Evolutionary conservation across 2,888 invertebrate genomes (phyloP).

Genomic region (Furcula furcula): DNA sequence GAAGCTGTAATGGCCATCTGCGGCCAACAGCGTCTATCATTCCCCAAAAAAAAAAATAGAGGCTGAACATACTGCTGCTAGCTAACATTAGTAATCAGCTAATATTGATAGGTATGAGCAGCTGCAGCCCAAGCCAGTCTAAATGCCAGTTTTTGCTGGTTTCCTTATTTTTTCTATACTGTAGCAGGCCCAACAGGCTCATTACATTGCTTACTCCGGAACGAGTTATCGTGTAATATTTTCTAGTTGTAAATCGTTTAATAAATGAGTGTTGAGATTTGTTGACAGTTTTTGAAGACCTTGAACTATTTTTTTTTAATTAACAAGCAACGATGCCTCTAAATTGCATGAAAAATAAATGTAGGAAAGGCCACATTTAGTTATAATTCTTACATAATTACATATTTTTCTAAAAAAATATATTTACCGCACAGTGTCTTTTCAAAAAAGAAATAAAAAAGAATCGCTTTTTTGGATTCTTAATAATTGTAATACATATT

Average conservation of each 20-base stretch:
- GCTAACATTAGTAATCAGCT: constrained; percentile 21
- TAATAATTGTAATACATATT: no score
- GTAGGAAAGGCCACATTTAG: no score
- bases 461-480: no score
- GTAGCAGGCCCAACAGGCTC: constrained; percentile 5
- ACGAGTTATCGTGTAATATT: constrained; percentile 17
- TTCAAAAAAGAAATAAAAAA: no score
- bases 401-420: no score
- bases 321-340: not conserved
- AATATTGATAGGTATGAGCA: constrained; percentile 10
- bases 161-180: constrained; percentile 33
- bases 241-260: constrained; percentile 16
- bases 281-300: constrained; percentile 14
- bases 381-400: no score
- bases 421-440: no score
- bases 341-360: no score
- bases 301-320: constrained; percentile 6
- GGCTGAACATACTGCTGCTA: no score
- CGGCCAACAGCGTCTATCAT: no score
- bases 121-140: constrained; percentile 11
- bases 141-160: constrained; percentile 28
- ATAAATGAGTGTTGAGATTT: constrained; percentile 18
- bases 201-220: constrained; percentile 4
- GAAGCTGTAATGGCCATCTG: no score
- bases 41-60: no score